Conservation (phyloP, 2,888 invertebrate species). For the Microplitis deprimator region DNA sequence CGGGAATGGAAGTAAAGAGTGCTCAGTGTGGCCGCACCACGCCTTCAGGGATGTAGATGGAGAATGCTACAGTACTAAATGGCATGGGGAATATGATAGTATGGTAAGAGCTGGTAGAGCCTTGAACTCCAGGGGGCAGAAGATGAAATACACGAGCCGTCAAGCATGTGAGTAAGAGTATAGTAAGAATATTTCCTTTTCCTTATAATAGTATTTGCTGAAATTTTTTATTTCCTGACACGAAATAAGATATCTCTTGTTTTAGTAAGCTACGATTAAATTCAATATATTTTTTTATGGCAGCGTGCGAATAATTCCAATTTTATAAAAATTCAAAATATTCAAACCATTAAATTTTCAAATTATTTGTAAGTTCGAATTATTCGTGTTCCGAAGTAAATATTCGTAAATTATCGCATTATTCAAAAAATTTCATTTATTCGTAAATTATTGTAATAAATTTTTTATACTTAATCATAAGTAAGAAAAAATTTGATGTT, state of each 20-base stretch:
- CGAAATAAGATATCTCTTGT: conserved; percentile 19
- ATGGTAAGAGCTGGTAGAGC: conserved; percentile 3
- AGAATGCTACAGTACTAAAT: conserved; percentile 34
- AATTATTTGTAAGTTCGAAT: too few relatives aligned
- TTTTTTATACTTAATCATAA: too few relatives aligned
- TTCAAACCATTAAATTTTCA: too few relatives aligned
- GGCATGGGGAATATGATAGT: conserved; percentile 14
- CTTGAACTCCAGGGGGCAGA: conserved; percentile 27
- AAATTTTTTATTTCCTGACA: conserved; percentile 12
- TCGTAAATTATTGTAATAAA: too few relatives aligned
- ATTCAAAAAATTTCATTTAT: too few relatives aligned
- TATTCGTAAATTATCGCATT: too few relatives aligned
- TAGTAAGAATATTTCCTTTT: neutral
- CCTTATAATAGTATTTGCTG: neutral
- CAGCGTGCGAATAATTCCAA: too few relatives aligned
- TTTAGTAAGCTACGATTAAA: neutral
- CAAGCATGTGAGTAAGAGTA: conserved; percentile 8
- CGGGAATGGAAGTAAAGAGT: neutral
- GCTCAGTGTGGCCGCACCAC: conserved; percentile 44
- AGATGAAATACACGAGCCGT: neutral
- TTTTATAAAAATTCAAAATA: too few relatives aligned
- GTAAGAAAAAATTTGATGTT: too few relatives aligned
- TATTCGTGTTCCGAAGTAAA: too few relatives aligned
- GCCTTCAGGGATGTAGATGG: conserved; percentile 39
- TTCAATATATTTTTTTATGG: too few relatives aligned